Evolutionary conservation across 2,797 vertebrate species (phyloP), one percentile per base, ranked within the genome.

Genomic region (Spea hammondii): DNA sequence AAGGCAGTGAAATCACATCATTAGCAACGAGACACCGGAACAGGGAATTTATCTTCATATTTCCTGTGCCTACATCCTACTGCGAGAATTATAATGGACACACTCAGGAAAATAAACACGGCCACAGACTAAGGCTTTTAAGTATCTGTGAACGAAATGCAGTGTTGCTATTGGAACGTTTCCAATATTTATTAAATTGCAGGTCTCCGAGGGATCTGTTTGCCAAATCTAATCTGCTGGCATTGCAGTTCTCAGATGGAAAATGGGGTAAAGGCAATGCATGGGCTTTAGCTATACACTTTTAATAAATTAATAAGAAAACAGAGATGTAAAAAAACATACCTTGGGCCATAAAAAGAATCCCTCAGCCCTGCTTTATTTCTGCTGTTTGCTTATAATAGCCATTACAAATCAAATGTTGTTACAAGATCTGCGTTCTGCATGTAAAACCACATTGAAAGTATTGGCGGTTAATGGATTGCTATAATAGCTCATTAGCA

Each of bases 401-500:
- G 32, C 32, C 32, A 32, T 32, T 32, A 32, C 32, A 32, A 32
- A 32, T 32, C 32, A 32, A 32, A 32, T 32, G 32, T 3, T 32
- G 32, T 32, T 32, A 32, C 32, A 32, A 32, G 32, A 32, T 32
- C 32, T 32, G 10, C 51, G 1, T 53, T 53, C 10, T 13, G 55
- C 47, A n/a, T 48, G 45, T 0, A 7, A 72, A 46, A 7, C 12
- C 49, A 10, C 32, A 47, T 54, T 12, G 50, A 72, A 72, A 78
- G 57, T 78, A 78, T 57, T 66, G 51, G 44, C 50, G 48, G 57
- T 62, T 79, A 65, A 79, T 79, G 78, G 71, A 48, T 62, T 13
- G 65, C 53, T 55, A 79, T 74, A 74, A 57, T 62, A 53, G 17
- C 66, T 74, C 72, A 75, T 79, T 79, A 79, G 66, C 72, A 74